phyloP scores from a whole-genome alignment of 2,113 vertebrate species.

The Tragelaphus strepsiceros region DNA sequence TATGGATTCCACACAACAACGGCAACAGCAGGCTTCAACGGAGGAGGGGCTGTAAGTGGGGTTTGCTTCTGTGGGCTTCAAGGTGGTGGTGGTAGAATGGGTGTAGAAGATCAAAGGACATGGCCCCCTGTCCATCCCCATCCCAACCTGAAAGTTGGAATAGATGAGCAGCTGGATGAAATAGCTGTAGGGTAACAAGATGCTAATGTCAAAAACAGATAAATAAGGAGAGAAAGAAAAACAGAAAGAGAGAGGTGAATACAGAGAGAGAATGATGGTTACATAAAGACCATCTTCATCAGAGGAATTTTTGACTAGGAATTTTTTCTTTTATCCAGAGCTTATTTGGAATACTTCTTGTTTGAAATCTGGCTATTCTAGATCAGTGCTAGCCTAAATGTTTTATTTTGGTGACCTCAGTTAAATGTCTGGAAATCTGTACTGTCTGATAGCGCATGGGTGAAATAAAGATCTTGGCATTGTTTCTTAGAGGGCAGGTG shows the following conservation, averaged over 20 bases:
- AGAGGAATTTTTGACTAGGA: background rate
- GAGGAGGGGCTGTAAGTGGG: slow-evolving; percentile 89
- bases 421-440: slow-evolving; percentile 15
- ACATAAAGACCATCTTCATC: slow-evolving; percentile 1
- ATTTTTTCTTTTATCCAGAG: background rate
- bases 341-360: slow-evolving; percentile 26
- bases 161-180: background rate
- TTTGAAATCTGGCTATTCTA: slow-evolving; percentile 26
- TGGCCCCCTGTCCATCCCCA: background rate
- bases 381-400: background rate
- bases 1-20: slow-evolving; percentile 88
- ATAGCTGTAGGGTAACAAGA: background rate
- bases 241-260: background rate
- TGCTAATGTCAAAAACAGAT: slow-evolving; percentile 12
- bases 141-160: background rate
- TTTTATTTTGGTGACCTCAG: slow-evolving; percentile 13
- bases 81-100: slow-evolving; percentile 29
- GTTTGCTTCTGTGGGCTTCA: slow-evolving; percentile 73
- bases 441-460: slow-evolving; percentile 6
- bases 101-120: background rate
- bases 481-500: slow-evolving; percentile 19
- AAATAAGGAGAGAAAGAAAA: slow-evolving; percentile 1
- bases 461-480: slow-evolving; percentile 57
- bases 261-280: background rate
- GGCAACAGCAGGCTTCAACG: slow-evolving; percentile 78